Evolutionary conservation across 2,888 invertebrate genomes (phyloP).

Genomic region (Gymnoscelis rufifasciata): DNA sequence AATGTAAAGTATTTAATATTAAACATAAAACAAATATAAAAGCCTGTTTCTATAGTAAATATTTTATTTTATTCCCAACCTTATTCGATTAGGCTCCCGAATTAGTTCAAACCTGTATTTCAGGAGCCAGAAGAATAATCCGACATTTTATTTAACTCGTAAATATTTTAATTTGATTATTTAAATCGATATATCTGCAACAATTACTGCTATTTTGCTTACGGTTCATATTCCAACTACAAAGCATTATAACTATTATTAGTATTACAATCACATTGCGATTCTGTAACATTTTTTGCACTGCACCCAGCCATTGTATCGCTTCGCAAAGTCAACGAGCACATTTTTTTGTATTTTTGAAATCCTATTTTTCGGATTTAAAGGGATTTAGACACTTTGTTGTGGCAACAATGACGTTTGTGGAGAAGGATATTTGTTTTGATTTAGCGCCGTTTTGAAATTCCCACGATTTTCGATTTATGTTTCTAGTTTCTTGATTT

Average conservation of each 20-base stretch:
- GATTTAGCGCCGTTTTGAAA: constrained; percentile 49
- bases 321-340: constrained; percentile 73
- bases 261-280: constrained; percentile 5
- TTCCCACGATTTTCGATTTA: constrained; percentile 49
- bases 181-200: no score
- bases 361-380: constrained; percentile 78
- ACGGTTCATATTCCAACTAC: constrained; percentile 3
- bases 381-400: constrained; percentile 77
- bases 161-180: no score
- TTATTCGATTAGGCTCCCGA: no score
- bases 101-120: no score
- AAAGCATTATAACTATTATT: neutral
- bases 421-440: constrained; percentile 70
- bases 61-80: no score
- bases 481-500: no score
- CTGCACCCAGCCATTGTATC: constrained; percentile 51
- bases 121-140: no score
- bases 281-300: constrained; percentile 43
- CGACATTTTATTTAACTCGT: no score
- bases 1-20: no score
- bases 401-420: constrained; percentile 75
- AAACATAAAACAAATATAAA: no score
- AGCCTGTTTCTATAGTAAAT: no score
- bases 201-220: neutral
- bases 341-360: constrained; percentile 55